These are phyloP conservation scores for Drosophila nr. perissopoda DNA, from an alignment of 2,888 invertebrate genomes.

Conservation along the genomic window DNA sequence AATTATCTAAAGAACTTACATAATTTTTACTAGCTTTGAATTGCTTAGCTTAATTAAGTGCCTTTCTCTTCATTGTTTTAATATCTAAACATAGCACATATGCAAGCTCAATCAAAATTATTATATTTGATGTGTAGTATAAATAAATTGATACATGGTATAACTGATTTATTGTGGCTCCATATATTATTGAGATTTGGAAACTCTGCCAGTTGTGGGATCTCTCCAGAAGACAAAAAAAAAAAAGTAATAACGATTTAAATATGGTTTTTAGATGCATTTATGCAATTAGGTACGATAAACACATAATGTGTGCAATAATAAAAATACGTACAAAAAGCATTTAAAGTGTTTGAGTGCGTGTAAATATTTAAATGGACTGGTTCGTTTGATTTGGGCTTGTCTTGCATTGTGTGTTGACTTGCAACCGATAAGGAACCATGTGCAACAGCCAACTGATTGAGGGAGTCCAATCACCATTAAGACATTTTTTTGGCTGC, in stretches of 20 bases:
- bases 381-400: constrained; percentile 25
- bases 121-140: background rate
- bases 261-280: constrained; percentile 13
- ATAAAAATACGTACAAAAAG: constrained; percentile 40
- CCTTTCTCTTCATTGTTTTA: background rate
- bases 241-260: background rate
- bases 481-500: constrained; percentile 76
- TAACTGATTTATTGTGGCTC: background rate
- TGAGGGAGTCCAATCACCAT: background rate
- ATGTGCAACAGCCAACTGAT: background rate
- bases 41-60: background rate
- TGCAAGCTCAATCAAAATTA: background rate
- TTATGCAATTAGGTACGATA: constrained; percentile 23
- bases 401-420: constrained; percentile 14
- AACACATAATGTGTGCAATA: constrained; percentile 8
- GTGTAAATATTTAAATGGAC: constrained; percentile 52
- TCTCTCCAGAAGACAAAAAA: background rate
- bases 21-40: no score
- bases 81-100: background rate
- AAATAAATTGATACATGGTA: background rate
- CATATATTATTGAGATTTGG: background rate
- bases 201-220: background rate
- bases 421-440: constrained; percentile 3
- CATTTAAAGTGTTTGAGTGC: constrained; percentile 28
- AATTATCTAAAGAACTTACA: background rate